Percentiles rank a stretch among this genome's conserved stretches.
These are phyloP conservation scores for Xylophagus ater DNA, from an alignment of 2,888 invertebrate species.

Conservation along the genomic window DNA sequence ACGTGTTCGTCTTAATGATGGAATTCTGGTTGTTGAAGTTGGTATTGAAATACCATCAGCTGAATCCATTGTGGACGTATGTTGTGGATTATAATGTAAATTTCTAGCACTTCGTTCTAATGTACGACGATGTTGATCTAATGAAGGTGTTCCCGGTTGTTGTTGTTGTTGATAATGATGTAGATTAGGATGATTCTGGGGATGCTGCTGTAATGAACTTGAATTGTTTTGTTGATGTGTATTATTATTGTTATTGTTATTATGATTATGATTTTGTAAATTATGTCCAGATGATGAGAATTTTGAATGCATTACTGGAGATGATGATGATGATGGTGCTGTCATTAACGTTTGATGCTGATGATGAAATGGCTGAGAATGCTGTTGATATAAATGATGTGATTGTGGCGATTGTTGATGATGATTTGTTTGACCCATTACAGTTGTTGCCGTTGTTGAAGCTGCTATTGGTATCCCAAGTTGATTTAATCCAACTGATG, in stretches of 20 bases:
- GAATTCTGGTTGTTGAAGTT: conserved; percentile 26
- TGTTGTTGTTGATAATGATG: conserved; percentile 11
- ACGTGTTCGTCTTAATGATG: conserved; percentile 33
- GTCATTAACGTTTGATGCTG: conserved; percentile 15
- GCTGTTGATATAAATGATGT: too few relatives aligned
- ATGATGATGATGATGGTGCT: conserved; percentile 21
- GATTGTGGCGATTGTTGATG: conserved; percentile 29
- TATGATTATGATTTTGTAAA: conserved; percentile 17
- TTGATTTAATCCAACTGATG: not conserved
- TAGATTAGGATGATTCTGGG: conserved; percentile 19
- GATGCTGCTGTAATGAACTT: conserved; percentile 20
- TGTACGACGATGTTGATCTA: conserved; percentile 32
- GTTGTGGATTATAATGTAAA: conserved; percentile 23
- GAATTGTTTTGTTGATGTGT: conserved; percentile 31
- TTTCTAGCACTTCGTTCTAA: conserved; percentile 33
- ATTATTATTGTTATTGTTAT: conserved; percentile 1
- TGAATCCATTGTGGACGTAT: conserved; percentile 18
- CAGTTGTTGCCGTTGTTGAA: conserved; percentile 14
- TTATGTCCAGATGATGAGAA: conserved; percentile 22
- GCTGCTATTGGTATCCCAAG: conserved; percentile 14
- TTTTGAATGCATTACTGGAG: conserved; percentile 28
- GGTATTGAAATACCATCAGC: conserved; percentile 23
- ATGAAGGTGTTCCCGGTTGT: conserved; percentile 27
- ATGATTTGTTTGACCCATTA: conserved; percentile 2
- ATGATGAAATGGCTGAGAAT: conserved; percentile 30